phyloP scores from a whole-genome alignment of 2,888 invertebrate species.

The Agriopis marginaria region DNA sequence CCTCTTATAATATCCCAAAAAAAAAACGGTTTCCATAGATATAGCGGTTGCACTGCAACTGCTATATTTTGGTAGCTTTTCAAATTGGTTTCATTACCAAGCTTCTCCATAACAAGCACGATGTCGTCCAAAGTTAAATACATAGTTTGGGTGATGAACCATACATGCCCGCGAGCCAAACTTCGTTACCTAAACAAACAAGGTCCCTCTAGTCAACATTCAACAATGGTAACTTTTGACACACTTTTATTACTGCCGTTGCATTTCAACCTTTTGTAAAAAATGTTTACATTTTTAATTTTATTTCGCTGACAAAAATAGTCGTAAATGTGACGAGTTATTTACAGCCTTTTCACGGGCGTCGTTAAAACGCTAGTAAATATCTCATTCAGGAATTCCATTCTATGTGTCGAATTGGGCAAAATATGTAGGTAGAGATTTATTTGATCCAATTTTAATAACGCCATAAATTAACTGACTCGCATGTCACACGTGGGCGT shows the following conservation, averaged over 20 bases:
- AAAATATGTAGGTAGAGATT: constrained; percentile 45
- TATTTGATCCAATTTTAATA: constrained; percentile 44
- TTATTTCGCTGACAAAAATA: constrained; percentile 41
- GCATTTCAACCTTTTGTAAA: constrained; percentile 46
- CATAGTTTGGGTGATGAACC: constrained; percentile 70
- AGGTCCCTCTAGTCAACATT: constrained; percentile 73
- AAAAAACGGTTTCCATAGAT: too few species aligned
- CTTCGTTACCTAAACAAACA: constrained; percentile 83
- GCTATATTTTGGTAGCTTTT: constrained; percentile 30
- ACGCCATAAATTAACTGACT: constrained; percentile 33
- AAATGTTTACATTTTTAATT: constrained; percentile 28
- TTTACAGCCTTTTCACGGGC: constrained; percentile 42
- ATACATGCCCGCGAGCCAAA: constrained; percentile 65
- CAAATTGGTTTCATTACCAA: constrained; percentile 66
- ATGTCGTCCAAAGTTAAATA: constrained; percentile 76
- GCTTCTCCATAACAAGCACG: constrained; percentile 57
- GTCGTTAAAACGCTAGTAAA: constrained; percentile 41
- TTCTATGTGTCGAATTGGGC: constrained; percentile 31
- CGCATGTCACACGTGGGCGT: constrained; percentile 39
- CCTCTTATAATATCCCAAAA: too few species aligned
- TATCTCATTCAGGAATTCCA: constrained; percentile 37
- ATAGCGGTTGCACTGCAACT: too few species aligned
- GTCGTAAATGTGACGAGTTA: constrained; percentile 44
- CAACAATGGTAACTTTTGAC: constrained; percentile 65
- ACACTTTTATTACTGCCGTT: constrained; percentile 51